Percentiles rank a stretch among this genome's conserved stretches.
Conservation (phyloP, 2,888 invertebrate species). For the Drosophila infuscata region DNA sequence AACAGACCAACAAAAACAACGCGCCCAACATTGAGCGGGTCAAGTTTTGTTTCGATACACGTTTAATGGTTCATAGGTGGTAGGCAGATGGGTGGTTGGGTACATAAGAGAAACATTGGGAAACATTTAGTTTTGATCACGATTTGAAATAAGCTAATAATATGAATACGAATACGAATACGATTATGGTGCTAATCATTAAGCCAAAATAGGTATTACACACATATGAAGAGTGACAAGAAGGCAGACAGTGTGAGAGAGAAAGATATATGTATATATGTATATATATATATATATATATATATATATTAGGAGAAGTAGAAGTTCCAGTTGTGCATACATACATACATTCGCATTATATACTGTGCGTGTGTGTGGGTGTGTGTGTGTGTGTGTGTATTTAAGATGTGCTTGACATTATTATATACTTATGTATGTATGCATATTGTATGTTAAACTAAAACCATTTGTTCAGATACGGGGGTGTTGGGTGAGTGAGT, state of each 20-base stretch:
- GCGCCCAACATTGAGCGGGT: constrained; percentile 10
- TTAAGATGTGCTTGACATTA: constrained; percentile 29
- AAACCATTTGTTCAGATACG: constrained; percentile 37
- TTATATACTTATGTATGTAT: constrained; percentile 30
- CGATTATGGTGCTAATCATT: constrained; percentile 32
- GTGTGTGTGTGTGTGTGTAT: constrained; percentile 12
- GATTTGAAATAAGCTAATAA: constrained; percentile 23
- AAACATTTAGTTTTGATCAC: constrained; percentile 55
- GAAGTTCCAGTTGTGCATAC: constrained; percentile 57
- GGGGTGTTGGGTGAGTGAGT: constrained; percentile 19
- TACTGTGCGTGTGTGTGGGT: constrained; percentile 36
- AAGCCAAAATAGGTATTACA: constrained; percentile 37
- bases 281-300: neutral
- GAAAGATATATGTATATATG: neutral
- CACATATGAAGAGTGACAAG: constrained; percentile 38
- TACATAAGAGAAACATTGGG: constrained; percentile 33
- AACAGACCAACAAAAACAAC: constrained; percentile 29
- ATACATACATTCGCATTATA: constrained; percentile 65
- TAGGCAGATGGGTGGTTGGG: constrained; percentile 6
- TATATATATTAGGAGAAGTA: constrained; percentile 13
- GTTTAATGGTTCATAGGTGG: constrained; percentile 1
- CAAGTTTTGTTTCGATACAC: constrained; percentile 14
- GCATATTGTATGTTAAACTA: constrained; percentile 33
- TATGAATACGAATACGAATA: constrained; percentile 10
- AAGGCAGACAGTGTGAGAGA: constrained; percentile 12